phyloP scores from a whole-genome alignment of 2,888 invertebrate genomes.

The Mallateleia sp. region DNA sequence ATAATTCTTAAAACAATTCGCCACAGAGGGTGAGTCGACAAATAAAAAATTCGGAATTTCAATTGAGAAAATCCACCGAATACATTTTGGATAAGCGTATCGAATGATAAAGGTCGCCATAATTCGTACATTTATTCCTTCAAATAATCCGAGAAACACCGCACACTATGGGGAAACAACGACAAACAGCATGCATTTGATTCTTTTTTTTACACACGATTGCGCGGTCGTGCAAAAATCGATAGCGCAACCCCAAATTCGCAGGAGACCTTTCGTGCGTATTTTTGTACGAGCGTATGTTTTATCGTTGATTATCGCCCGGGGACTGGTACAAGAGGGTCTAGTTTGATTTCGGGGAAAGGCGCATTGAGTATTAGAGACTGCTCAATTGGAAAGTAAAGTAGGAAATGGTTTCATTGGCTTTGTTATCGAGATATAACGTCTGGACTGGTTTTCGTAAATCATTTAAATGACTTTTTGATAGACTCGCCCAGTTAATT shows the following conservation, averaged over 20 bases:
- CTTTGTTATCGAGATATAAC: no score
- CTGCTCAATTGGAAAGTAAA: no score
- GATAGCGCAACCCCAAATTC: neutral
- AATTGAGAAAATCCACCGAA: neutral
- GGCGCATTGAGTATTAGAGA: no score
- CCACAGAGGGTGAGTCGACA: slow-evolving; percentile 29
- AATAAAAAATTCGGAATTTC: slow-evolving; percentile 3
- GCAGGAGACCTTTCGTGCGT: neutral
- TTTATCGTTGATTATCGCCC: slow-evolving; percentile 19
- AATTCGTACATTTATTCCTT: slow-evolving; percentile 15
- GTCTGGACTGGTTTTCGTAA: no score
- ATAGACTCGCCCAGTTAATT: no score
- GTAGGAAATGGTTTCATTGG: no score
- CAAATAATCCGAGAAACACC: slow-evolving; percentile 10
- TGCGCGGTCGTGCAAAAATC: neutral
- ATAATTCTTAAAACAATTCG: neutral
- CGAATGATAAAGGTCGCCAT: slow-evolving; percentile 10
- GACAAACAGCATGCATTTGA: neutral
- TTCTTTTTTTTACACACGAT: slow-evolving; percentile 1
- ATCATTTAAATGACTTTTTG: no score
- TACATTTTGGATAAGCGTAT: slow-evolving; percentile 28
- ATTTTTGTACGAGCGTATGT: neutral
- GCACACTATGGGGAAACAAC: neutral
- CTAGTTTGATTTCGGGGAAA: slow-evolving; percentile 7
- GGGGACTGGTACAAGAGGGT: neutral